Conservation (phyloP, 2,113 vertebrate species). For the Anolis carolinensis region DNA sequence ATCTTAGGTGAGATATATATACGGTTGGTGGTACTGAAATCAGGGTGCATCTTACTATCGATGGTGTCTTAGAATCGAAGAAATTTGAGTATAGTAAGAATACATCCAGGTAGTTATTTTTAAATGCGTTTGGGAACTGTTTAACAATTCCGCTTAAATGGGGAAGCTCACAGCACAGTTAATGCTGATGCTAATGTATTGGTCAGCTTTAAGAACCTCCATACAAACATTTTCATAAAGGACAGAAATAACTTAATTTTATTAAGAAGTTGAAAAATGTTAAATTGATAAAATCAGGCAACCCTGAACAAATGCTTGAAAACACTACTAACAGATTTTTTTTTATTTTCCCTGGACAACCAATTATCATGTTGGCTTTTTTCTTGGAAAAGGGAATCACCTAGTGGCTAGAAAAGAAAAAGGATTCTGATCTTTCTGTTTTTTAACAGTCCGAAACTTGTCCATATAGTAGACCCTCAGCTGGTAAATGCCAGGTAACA, state of each 20-base stretch:
- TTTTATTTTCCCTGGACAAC: not conserved
- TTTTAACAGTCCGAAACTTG: not conserved
- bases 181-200: not conserved
- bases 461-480: too few relatives aligned
- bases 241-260: not conserved
- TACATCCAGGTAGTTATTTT: not conserved
- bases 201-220: not conserved
- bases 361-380: conserved; percentile 1
- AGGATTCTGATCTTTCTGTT: not conserved
- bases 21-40: too few relatives aligned
- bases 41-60: too few relatives aligned
- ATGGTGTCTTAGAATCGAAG: too few relatives aligned
- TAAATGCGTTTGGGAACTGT: not conserved
- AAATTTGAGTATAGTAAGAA: too few relatives aligned
- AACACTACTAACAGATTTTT: not conserved
- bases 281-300: not conserved
- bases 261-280: not conserved
- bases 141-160: too few relatives aligned
- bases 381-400: conserved; percentile 60
- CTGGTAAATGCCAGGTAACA: too few relatives aligned
- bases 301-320: not conserved
- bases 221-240: not conserved
- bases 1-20: too few relatives aligned
- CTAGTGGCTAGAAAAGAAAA: conserved; percentile 62
- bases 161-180: not conserved